A percentile compares a stretch with the other conserved stretches of the same genome.
These are phyloP conservation scores for Seriola dumerili DNA, from an alignment of 2,113 vertebrate species.

Conservation along the genomic window DNA sequence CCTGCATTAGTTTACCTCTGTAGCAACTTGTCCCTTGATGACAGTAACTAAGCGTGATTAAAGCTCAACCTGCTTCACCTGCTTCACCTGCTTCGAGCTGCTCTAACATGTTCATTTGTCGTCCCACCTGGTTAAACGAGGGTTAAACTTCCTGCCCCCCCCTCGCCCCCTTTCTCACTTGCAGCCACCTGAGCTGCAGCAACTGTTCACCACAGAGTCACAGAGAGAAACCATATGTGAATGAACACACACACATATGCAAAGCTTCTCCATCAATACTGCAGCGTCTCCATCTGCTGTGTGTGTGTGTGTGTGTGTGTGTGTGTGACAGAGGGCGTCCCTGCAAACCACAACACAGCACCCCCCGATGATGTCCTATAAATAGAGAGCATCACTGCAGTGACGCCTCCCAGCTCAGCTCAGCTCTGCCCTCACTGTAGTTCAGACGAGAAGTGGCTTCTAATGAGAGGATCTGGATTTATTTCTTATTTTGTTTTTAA, in stretches of 20 bases:
- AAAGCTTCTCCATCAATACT: conserved; percentile 29
- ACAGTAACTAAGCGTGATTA: too few species aligned
- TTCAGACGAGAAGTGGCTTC: background rate
- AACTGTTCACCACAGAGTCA: conserved; percentile 61
- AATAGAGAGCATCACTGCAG: conserved; percentile 59
- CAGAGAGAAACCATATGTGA: conserved; percentile 71
- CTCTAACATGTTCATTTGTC: background rate
- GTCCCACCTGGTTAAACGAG: background rate
- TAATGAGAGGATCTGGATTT: background rate
- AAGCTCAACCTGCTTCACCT: too few species aligned
- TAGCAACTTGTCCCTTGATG: too few species aligned
- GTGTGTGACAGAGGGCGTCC: conserved; percentile 50
- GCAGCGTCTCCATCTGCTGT: conserved; percentile 60
- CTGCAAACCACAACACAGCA: conserved; percentile 47
- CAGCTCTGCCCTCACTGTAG: background rate
- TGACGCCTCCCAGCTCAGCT: conserved; percentile 33
- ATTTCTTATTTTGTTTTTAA: too few species aligned
- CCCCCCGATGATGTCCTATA: conserved; percentile 54
- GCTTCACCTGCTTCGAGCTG: background rate
- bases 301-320: conserved; percentile 12
- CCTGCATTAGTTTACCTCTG: too few species aligned
- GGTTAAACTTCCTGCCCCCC: conserved; percentile 15
- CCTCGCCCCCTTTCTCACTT: conserved; percentile 22
- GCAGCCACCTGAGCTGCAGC: conserved; percentile 69
- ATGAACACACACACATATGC: conserved; percentile 29